These are phyloP conservation scores for Dysidea cf. avara DNA, from an alignment of 37 sponge, comb jelly and placozoan genomes.

Conservation along the genomic window DNA sequence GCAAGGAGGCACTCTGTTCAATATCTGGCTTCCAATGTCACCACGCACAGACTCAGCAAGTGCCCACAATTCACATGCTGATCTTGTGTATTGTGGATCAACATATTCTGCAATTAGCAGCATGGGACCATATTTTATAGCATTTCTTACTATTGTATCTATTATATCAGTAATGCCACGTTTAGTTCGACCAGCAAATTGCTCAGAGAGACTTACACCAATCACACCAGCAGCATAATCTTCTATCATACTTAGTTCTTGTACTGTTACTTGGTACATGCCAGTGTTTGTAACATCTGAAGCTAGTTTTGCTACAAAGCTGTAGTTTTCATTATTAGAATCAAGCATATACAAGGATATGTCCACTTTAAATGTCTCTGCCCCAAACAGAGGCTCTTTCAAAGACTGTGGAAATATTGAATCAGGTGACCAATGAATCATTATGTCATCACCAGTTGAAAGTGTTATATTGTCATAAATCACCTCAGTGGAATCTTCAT, in stretches of 20 bases:
- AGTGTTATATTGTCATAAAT: constrained; percentile 12
- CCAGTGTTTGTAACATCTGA: constrained; percentile 14
- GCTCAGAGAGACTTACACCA: too few species aligned
- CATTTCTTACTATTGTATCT: too few species aligned
- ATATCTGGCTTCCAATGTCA: background rate
- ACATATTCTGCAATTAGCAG: too few species aligned
- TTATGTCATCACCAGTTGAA: background rate
- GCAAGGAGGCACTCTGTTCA: constrained; percentile 11
- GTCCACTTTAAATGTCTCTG: constrained; percentile 15
- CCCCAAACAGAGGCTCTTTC: background rate
- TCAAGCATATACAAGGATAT: constrained; percentile 2
- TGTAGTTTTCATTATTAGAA: background rate
- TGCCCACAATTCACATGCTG: background rate
- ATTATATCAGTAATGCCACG: too few species aligned
- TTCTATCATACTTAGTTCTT: too few species aligned
- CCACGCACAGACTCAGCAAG: background rate
- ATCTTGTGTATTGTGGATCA: too few species aligned
- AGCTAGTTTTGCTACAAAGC: background rate
- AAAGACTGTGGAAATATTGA: constrained; percentile 26
- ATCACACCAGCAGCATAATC: too few species aligned
- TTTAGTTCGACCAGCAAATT: too few species aligned
- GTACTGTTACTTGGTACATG: constrained; percentile 1
- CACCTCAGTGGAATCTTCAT: too few species aligned
- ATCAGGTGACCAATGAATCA: constrained; percentile 20
- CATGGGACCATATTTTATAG: too few species aligned